Conservation (phyloP, 2,113 vertebrate species). For the Vulpes ferrilata region DNA sequence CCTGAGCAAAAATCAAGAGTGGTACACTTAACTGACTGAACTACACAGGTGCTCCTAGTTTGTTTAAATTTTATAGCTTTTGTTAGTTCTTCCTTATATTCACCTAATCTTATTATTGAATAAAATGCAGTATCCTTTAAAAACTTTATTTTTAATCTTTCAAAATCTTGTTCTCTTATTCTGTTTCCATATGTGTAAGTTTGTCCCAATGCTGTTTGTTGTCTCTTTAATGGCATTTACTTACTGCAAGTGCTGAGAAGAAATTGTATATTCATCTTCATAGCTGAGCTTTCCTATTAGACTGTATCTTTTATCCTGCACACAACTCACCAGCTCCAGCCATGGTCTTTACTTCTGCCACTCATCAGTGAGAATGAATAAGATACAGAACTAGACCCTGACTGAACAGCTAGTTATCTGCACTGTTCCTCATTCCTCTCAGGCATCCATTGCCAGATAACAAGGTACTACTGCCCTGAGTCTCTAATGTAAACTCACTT, state of each 20-base stretch:
- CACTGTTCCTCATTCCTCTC: neutral
- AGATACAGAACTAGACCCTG: neutral
- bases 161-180: neutral
- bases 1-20: neutral
- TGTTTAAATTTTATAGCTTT: neutral
- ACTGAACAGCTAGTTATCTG: fast-evolving
- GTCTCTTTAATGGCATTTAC: too few relatives aligned
- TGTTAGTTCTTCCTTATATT: neutral
- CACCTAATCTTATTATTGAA: neutral
- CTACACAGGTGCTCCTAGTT: neutral
- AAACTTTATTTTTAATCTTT: neutral
- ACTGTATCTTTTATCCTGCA: neutral
- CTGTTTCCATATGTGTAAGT: neutral
- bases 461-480: too few relatives aligned
- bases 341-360: neutral
- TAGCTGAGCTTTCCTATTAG: neutral
- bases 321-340: neutral
- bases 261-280: neutral
- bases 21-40: neutral
- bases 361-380: neutral
- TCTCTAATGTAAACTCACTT: neutral
- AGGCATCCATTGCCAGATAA: neutral
- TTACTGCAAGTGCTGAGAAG: neutral
- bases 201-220: neutral
- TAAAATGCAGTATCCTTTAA: neutral